A percentile compares a stretch with the other conserved stretches of the same genome.
These are phyloP conservation scores for Eriosoma lanigerum DNA, from an alignment of 1,140 invertebrate species.

Conservation along the genomic window DNA sequence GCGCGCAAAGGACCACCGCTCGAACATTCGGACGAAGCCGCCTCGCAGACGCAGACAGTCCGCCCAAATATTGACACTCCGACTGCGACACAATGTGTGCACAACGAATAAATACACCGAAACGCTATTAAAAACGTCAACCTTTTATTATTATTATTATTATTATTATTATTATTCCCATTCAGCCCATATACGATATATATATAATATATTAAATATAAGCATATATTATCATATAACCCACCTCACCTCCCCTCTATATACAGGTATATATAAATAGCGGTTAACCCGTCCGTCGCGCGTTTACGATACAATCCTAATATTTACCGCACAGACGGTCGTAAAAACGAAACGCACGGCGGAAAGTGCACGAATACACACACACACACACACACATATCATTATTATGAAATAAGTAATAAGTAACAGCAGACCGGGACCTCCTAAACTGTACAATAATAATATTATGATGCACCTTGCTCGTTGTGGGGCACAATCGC, in stretches of 20 bases:
- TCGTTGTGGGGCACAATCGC: slow-evolving; percentile 6
- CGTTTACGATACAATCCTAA: slow-evolving; percentile 30
- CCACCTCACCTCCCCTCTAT: too few relatives aligned
- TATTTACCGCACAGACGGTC: slow-evolving; percentile 45
- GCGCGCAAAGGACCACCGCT: not conserved
- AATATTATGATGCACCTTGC: not conserved
- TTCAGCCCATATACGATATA: not conserved
- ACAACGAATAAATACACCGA: slow-evolving; percentile 28
- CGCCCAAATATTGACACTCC: slow-evolving; percentile 45
- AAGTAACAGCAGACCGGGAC: not conserved
- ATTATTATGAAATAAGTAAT: too few relatives aligned
- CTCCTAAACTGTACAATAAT: slow-evolving; percentile 26
- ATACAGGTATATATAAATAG: too few relatives aligned
- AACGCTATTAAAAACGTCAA: slow-evolving; percentile 33
- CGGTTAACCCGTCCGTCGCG: slow-evolving; percentile 25
- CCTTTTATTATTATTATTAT: not conserved
- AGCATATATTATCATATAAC: too few relatives aligned
- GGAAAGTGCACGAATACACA: too few relatives aligned
- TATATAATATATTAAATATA: not conserved
- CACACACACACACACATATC: too few relatives aligned
- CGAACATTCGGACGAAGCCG: too few relatives aligned
- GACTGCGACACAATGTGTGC: not conserved
- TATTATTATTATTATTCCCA: too few relatives aligned
- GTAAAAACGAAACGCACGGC: not conserved
- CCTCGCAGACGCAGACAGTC: not conserved